Percentiles rank a stretch among this genome's conserved stretches.
Evolutionary conservation across 2,888 invertebrate species (phyloP).

Genomic region (Polydesmus complanatus): DNA sequence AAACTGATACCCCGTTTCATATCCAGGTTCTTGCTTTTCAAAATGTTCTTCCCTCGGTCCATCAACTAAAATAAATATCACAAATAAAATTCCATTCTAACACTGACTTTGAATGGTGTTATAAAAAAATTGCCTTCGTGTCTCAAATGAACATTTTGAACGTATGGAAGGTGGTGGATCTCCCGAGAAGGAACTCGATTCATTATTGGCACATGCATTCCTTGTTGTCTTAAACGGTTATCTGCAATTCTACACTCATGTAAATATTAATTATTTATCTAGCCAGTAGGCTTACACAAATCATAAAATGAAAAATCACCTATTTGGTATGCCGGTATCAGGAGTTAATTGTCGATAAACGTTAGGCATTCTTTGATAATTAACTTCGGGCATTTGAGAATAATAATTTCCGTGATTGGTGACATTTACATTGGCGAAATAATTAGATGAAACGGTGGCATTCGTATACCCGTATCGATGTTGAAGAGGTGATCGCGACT

Average conservation of each 20-base stretch:
- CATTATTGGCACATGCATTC: neutral
- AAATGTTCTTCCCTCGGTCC: neutral
- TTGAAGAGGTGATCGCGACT: neutral
- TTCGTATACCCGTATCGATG: neutral
- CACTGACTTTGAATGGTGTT: neutral
- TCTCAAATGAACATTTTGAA: neutral
- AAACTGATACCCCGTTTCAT: conserved; percentile 16
- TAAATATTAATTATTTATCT: neutral
- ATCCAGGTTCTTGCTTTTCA: neutral
- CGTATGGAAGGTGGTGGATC: neutral
- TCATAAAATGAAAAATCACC: neutral
- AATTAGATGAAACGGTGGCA: neutral
- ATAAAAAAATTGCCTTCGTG: neutral
- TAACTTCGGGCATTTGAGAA: neutral
- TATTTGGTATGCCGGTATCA: too few species aligned
- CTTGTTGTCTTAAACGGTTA: neutral
- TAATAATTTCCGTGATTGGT: neutral
- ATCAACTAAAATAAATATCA: too few species aligned
- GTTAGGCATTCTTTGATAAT: neutral
- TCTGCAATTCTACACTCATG: neutral
- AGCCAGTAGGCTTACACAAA: neutral
- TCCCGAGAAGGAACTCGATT: neutral
- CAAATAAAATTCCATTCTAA: neutral
- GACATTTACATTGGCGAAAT: neutral
- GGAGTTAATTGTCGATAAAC: too few species aligned